Percentiles rank a stretch among this genome's conserved stretches.
phyloP scores from a whole-genome alignment of 2,797 vertebrate genomes.

The Pipistrellus kuhlii region DNA sequence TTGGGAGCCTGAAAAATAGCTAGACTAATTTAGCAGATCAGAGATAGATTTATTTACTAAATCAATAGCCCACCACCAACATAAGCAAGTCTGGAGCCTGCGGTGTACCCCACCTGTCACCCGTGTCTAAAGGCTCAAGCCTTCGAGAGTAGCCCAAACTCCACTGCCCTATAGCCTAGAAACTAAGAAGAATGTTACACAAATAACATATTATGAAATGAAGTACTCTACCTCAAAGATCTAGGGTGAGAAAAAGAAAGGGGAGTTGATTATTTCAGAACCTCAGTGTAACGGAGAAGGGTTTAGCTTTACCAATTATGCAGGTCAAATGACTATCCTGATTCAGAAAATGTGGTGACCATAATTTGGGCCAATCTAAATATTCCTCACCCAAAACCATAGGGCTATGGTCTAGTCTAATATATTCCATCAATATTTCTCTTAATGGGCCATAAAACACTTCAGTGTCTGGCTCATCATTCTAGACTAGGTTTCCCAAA shows the following conservation, averaged over 20 bases:
- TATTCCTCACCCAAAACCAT: neutral
- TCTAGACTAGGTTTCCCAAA: neutral
- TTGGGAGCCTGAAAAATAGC: neutral
- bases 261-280: neutral
- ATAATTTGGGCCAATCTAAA: neutral
- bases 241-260: neutral
- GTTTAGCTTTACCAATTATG: neutral
- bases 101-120: too few species aligned
- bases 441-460: slow-evolving; percentile 6
- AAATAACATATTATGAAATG: neutral
- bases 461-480: neutral
- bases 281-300: neutral
- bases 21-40: neutral
- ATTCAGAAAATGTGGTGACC: neutral
- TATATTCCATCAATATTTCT: neutral
- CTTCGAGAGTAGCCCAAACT: too few species aligned
- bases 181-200: neutral
- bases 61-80: neutral
- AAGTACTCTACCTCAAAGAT: neutral
- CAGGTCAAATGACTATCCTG: neutral
- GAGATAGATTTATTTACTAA: neutral
- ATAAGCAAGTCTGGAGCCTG: too few species aligned
- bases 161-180: neutral
- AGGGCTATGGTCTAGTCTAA: neutral
- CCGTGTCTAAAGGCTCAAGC: too few species aligned